Evolutionary conservation across 2,888 invertebrate genomes (phyloP), one percentile per base, ranked within the genome.

Genomic region (Mechanitis mazaeus): DNA sequence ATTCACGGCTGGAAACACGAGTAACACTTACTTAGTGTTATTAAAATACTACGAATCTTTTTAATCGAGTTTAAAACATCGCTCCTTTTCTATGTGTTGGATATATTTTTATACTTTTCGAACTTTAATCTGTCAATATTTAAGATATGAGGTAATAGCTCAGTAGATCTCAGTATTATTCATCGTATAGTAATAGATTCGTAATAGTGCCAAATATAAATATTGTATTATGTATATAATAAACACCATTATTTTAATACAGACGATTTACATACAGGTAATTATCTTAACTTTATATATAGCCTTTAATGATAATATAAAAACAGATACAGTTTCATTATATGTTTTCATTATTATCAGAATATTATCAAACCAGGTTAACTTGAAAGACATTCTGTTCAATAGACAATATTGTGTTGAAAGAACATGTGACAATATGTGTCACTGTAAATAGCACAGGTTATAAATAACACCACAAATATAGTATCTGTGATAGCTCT

Each of bases 161-260:
- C 11, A 45, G 59, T 50, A 9, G 46, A n/a, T 47, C 47, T 47
- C 47, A 28, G 7, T 20, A n/a, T 54, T 59, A 61, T 57, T 54
- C 58, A 61, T 20, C 45, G 50, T n/a, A n/a, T n/a, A n/a, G n/a
- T n/a, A n/a, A n/a, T n/a, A n/a, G n/a, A n/a, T n/a, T n/a, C 33
- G 33, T 55, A 55, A 55, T 55, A 45, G 33, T 57, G 65, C 61
- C 61, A 65, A 64, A 61, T 53, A 54, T 61, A 55, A 64, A 61
- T 47, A 58, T 61, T 59, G 56, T 33, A 28, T 53, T 45, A 54
- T 20, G 33, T 56, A 45, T 47, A 56, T 47, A 42, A 55, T 55
- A 33, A 60, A 47, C 59, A 63, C 63, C 58, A 60, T 63, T 60
- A 56, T 45, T 50, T n/a, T n/a, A 12, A 55, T 59, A 58, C 63